Conservation (phyloP, 92 coral and sea anemone species). For the Isaurus tuberculatus region DNA sequence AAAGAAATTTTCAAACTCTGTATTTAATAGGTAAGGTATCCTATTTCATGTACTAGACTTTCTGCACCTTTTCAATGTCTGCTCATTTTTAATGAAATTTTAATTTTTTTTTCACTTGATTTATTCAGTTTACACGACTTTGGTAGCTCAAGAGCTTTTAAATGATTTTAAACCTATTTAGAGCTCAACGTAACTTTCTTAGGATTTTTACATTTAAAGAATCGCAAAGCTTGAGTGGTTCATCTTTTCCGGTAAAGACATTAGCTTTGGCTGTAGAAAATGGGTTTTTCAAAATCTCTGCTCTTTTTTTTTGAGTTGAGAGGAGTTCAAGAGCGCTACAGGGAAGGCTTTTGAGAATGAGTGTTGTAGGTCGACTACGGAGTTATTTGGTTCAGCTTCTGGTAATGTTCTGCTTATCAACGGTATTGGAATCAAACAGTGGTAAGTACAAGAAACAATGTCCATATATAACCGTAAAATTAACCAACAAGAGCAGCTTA, state of each 20-base stretch:
- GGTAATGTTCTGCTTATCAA: neutral
- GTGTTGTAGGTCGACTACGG: constrained; percentile 46
- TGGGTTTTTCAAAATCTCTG: neutral
- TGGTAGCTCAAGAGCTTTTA: neutral
- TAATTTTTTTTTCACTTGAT: neutral
- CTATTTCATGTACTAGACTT: no score
- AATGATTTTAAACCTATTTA: neutral
- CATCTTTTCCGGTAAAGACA: neutral
- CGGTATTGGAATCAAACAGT: neutral
- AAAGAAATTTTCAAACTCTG: no score
- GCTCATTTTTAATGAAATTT: no score
- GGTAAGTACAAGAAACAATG: neutral
- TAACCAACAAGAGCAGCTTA: no score
- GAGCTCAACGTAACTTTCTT: neutral
- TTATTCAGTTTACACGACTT: constrained; percentile 9
- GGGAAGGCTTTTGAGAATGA: constrained; percentile 16
- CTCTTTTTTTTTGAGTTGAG: neutral
- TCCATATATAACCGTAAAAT: neutral
- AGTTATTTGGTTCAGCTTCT: constrained; percentile 30
- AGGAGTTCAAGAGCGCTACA: constrained; percentile 38
- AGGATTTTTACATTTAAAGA: neutral
- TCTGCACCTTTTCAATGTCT: no score
- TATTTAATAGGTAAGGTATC: no score
- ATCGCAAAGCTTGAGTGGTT: neutral
- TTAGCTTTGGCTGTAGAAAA: neutral